phyloP scores from a whole-genome alignment of 2,113 vertebrate genomes.

The Thamnaconus septentrionalis region DNA sequence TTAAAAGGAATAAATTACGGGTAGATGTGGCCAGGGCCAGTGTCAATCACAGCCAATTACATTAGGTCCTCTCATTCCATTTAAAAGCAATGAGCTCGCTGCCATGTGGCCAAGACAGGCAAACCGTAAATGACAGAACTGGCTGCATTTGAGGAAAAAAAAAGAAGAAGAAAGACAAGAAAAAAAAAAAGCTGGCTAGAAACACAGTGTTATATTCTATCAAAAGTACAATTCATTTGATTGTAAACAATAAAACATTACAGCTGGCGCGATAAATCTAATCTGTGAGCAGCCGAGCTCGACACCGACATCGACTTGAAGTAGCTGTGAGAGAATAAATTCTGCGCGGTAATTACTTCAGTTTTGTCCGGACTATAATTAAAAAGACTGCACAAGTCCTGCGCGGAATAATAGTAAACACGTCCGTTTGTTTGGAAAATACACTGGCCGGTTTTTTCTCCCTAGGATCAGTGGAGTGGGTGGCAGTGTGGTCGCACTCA shows the following conservation, averaged over 20 bases:
- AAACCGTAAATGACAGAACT: conserved; percentile 38
- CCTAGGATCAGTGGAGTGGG: conserved; percentile 5
- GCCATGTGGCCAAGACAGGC: conserved; percentile 41
- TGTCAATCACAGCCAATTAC: conserved; percentile 66
- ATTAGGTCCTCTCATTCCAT: conserved; percentile 48
- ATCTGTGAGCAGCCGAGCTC: conserved; percentile 35
- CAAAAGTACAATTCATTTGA: conserved; percentile 37
- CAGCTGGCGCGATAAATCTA: conserved; percentile 55
- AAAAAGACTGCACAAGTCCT: conserved; percentile 32
- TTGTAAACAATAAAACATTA: conserved; percentile 48
- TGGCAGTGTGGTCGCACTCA: background rate
- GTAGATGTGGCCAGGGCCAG: conserved; percentile 32
- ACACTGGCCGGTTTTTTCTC: conserved; percentile 6
- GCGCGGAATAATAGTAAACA: conserved; percentile 36
- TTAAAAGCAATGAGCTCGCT: conserved; percentile 46
- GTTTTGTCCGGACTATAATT: conserved; percentile 32
- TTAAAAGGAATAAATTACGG: conserved; percentile 59
- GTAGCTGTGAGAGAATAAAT: conserved; percentile 26
- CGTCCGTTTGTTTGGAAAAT: conserved; percentile 22
- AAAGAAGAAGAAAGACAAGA: conserved; percentile 14
- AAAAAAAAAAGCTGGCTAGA: background rate
- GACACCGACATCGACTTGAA: conserved; percentile 25
- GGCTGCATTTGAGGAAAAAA: conserved; percentile 5
- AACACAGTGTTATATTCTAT: conserved; percentile 23
- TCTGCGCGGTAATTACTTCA: conserved; percentile 49